Evolutionary conservation across 2,113 vertebrate genomes (phyloP), one percentile per base, ranked within the genome.

Genomic region (Malurus alboscapulatus): DNA sequence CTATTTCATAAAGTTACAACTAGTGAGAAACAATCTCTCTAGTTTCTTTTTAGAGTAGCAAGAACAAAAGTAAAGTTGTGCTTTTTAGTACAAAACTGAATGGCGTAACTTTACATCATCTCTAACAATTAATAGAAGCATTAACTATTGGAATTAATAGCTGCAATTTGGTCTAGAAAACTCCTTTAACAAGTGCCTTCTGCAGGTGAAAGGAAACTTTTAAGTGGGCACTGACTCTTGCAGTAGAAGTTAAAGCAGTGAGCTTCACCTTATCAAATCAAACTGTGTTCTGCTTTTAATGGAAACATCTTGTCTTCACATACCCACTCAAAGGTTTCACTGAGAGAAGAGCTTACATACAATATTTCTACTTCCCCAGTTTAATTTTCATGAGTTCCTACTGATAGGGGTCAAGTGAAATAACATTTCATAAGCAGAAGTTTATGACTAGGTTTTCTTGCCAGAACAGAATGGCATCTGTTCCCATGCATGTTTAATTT

Each of bases 401-500:
- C 83, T 92, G 89, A 96, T 91, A 94, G 94, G 94, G 95, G 92
- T 96, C 93, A 94, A 97, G 76, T 96, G 93, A 96, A 97, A 94
- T 88, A 94, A 94, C 93, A 94, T 96, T 96, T 92, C 93, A 82
- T 91, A 94, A 95, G 92, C 66, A 95, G 96, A 96, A 95, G 89
- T 96, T 96, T 95, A 92, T 96, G 95, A 91, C 95, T 96, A 95
- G 93, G 93, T 95, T 96, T 96, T 97, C 93, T 92, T 97, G 90
- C 93, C 88, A 95, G 95, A 95, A 95, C 87, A 96, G 94, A 97
- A 96, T 94, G 93, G 85, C 96, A 97, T 96, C 97, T 96, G 96
- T 97, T 96, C 89, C 93, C 92, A 94, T 94, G 87, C 96, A 97
- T 97, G 95, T 97, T 97, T 97, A 95, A 96, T 97, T 96, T 96